A percentile compares a stretch with the other conserved stretches of the same genome.
These are phyloP conservation scores for Platysteira castanea DNA, from an alignment of 2,113 vertebrate species.

Conservation along the genomic window DNA sequence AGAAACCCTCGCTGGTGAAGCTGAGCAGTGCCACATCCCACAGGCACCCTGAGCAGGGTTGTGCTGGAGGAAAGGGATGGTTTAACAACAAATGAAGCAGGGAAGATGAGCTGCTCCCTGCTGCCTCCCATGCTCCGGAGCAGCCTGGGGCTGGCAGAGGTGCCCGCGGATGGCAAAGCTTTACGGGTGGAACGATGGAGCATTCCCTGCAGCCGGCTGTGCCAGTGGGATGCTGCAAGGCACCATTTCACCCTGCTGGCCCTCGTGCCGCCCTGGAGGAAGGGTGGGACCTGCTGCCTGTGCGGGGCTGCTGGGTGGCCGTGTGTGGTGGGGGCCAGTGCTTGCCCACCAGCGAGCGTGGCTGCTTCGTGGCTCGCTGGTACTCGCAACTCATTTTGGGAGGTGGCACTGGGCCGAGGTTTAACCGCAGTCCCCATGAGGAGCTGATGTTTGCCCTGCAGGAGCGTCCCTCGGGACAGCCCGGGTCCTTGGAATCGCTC, in stretches of 20 bases:
- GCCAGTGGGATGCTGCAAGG: neutral
- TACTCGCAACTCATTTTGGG: neutral
- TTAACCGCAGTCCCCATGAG: neutral
- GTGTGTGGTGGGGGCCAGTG: fast-evolving
- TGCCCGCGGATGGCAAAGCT: neutral
- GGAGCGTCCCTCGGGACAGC: neutral
- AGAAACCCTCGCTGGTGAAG: fast-evolving
- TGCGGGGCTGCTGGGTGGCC: fast-evolving
- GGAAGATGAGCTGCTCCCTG: neutral
- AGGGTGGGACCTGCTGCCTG: neutral
- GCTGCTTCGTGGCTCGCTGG: neutral
- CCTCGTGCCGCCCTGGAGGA: fast-evolving
- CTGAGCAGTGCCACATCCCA: neutral
- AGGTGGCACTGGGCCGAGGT: neutral
- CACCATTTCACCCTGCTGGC: fast-evolving
- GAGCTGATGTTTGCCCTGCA: neutral
- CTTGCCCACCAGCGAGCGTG: neutral
- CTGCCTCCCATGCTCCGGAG: neutral
- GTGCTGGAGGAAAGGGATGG: neutral
- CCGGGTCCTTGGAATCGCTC: neutral
- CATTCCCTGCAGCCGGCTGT: neutral
- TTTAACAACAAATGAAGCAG: neutral
- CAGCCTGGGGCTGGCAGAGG: neutral
- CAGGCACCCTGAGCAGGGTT: neutral
- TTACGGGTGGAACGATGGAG: fast-evolving